Conservation (phyloP, 2,888 invertebrate species). For the Disparrhopalites patrizii region DNA sequence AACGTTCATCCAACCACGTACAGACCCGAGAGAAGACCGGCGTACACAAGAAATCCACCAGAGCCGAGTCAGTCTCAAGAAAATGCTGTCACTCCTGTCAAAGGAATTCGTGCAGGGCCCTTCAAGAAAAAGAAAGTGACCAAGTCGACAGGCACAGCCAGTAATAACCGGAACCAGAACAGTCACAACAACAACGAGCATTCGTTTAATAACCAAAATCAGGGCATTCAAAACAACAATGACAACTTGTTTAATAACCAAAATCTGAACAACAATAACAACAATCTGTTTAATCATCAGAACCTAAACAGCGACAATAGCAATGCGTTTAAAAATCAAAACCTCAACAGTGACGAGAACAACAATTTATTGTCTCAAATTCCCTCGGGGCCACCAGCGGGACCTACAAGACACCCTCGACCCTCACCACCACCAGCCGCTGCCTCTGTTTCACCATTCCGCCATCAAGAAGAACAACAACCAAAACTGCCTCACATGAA, state of each 20-base stretch:
- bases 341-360: not conserved
- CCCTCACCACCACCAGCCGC: conserved; percentile 15
- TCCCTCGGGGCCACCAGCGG: not conserved
- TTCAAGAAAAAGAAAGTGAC: conserved; percentile 17
- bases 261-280: no score
- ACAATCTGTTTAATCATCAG: no score
- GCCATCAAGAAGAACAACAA: conserved; percentile 11
- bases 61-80: not conserved
- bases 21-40: not conserved
- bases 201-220: no score
- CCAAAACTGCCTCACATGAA: not conserved
- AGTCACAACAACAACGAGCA: not conserved
- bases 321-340: not conserved
- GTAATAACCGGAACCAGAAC: no score
- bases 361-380: not conserved
- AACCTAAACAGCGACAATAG: not conserved
- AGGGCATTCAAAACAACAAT: not conserved
- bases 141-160: no score
- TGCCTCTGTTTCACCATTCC: conserved; percentile 7
- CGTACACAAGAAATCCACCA: not conserved
- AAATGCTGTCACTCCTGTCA: not conserved
- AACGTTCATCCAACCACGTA: not conserved
- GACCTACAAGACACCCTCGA: not conserved
- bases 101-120: conserved; percentile 2
- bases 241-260: no score